These are phyloP conservation scores for Cantharis flavilabris DNA, from an alignment of 2,888 invertebrate genomes.

Conservation along the genomic window DNA sequence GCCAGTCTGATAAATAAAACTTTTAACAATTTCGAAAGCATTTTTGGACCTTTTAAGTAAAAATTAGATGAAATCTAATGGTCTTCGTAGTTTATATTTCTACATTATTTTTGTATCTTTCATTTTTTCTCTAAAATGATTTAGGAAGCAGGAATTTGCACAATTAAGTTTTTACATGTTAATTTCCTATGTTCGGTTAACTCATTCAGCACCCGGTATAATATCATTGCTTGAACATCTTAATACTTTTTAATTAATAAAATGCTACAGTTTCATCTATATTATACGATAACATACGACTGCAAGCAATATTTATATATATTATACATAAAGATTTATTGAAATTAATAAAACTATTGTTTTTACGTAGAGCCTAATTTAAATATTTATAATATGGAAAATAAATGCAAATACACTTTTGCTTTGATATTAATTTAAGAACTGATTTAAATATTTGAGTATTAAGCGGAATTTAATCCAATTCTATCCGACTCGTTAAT, in stretches of 20 bases:
- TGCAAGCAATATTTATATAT: neutral
- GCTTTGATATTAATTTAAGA: constrained; percentile 33
- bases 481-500: constrained; percentile 29
- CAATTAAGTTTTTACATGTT: too few species aligned
- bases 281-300: neutral
- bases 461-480: constrained; percentile 35
- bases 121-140: too few species aligned
- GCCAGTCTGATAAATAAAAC: too few species aligned
- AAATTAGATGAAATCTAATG: too few species aligned
- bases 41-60: too few species aligned
- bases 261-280: neutral
- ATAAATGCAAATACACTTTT: constrained; percentile 24
- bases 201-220: too few species aligned
- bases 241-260: neutral
- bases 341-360: neutral
- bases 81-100: too few species aligned
- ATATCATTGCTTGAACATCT: neutral
- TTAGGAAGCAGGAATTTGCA: too few species aligned
- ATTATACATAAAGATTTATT: neutral
- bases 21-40: too few species aligned
- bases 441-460: constrained; percentile 40
- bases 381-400: constrained; percentile 8
- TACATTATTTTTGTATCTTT: too few species aligned
- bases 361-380: neutral
- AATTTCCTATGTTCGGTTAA: too few species aligned